Evolutionary conservation across 1,140 invertebrate species (phyloP), one percentile per base, ranked within the genome.

Genomic region (Hylyphantes graminicola): DNA sequence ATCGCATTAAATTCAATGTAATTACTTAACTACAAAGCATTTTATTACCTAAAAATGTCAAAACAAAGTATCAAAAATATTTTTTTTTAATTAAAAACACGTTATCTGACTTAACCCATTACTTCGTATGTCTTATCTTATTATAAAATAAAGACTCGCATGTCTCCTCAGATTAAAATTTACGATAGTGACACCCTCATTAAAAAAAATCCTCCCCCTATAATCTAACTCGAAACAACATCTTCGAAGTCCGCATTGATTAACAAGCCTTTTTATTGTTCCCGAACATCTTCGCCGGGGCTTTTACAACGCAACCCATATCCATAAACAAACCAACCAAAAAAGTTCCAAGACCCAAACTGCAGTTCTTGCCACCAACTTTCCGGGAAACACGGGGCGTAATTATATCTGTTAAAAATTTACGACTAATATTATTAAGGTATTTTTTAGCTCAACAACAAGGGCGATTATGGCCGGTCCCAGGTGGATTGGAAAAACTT

Each of bases 391-490:
- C 61, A 74, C 19, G 51, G 70, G 15, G 57, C 80, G 80, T 83
- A 83, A 83, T 83, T 83, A 74, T 83, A 83, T 83, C 80, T 83
- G 80, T 83, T 83, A 83, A 83, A 83, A 83, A 83, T 83, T 83
- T 83, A 83, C 80, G 80, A 65, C 80, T 83, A 74, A 83, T 83
- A 83, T 83, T 83, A 74, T 81, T 75, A 75, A 75, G 19, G 80
- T 35, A 83, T 74, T 83, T 83, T 83, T 83, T 83, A 51, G 59
- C 48, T 81, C 79, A 57, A 57, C 68, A 81, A 81, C 79, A 81
- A 81, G 68, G 68, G 79, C 79, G 79, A 70, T 81, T 81, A 81
- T 81, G 79, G 79, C 57, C 21, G 80, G 80, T 83, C 80, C 80
- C 80, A 83, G 80, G 80, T 83, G 80, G 70, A 83, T 74, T 83